Percentiles rank a stretch among this genome's conserved stretches.
phyloP scores from a whole-genome alignment of 2,888 invertebrate genomes.

The Anthrax anthrax region DNA sequence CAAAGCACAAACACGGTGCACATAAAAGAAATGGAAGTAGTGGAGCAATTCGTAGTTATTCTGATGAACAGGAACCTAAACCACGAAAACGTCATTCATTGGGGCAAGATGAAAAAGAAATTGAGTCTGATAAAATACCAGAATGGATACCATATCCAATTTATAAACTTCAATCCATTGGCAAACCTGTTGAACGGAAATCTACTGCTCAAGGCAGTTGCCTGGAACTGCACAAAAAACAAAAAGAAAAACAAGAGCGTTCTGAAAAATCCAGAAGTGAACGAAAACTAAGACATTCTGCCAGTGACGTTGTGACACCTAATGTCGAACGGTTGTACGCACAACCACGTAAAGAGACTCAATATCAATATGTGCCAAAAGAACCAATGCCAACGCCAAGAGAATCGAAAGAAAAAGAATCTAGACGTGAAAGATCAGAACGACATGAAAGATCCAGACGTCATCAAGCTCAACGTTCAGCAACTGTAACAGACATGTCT shows the following conservation, averaged over 20 bases:
- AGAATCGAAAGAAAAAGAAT: conserved; percentile 15
- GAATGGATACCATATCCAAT: conserved; percentile 34
- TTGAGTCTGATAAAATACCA: conserved; percentile 22
- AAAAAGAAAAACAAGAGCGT: conserved; percentile 10
- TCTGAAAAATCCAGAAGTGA: conserved; percentile 16
- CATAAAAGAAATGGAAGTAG: conserved; percentile 32
- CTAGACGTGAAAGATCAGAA: conserved; percentile 29
- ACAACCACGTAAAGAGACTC: conserved; percentile 27
- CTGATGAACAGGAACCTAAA: conserved; percentile 27
- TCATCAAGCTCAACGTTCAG: conserved; percentile 34
- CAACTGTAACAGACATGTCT: conserved; percentile 34
- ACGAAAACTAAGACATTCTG: conserved; percentile 29
- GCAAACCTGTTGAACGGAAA: conserved; percentile 18
- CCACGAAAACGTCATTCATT: conserved; percentile 32
- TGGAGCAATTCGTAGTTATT: conserved; percentile 27
- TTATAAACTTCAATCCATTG: conserved; percentile 27
- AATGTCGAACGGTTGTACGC: conserved; percentile 28
- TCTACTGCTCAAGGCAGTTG: conserved; percentile 16
- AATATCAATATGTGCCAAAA: conserved; percentile 31
- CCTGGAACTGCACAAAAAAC: conserved; percentile 16
- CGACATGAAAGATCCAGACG: conserved; percentile 33
- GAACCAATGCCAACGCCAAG: conserved; percentile 13
- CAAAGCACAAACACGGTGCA: conserved; percentile 18
- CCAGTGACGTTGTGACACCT: conserved; percentile 29
- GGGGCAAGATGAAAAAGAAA: conserved; percentile 27